Evolutionary conservation across 2,797 vertebrate species (phyloP).

Genomic region (Microctenopoma lineatum): DNA sequence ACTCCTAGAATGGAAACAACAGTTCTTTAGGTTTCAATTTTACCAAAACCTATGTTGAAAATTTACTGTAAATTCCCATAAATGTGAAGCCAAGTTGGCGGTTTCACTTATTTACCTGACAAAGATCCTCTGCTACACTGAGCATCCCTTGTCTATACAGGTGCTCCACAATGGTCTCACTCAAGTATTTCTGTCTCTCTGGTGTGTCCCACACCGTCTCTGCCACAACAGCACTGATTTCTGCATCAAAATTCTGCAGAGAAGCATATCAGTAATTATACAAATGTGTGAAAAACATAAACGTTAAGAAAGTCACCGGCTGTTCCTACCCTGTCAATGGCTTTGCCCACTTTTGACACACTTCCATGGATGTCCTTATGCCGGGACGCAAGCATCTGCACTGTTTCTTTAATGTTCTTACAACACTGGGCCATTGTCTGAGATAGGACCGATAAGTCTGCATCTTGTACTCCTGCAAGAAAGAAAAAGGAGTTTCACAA

Average conservation of each 20-base stretch:
- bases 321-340: conserved; percentile 88
- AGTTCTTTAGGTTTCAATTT: not conserved
- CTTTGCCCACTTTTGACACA: conserved; percentile 93
- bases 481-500: conserved; percentile 10
- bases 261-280: not conserved
- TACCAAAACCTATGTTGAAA: not conserved
- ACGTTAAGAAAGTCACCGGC: not conserved
- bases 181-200: conserved; percentile 90
- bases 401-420: conserved; percentile 92
- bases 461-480: conserved; percentile 87
- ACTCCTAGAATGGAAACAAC: conserved; percentile 77
- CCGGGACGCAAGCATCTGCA: conserved; percentile 90
- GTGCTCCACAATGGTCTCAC: conserved; percentile 91
- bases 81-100: not conserved
- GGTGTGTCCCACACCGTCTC: conserved; percentile 90
- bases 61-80: not conserved
- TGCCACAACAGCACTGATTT: conserved; percentile 91
- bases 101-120: conserved; percentile 81
- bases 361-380: conserved; percentile 95
- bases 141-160: conserved; percentile 93
- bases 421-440: conserved; percentile 93
- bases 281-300: not conserved
- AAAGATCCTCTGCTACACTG: conserved; percentile 91
- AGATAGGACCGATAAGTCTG: conserved; percentile 88
- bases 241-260: conserved; percentile 92